These are phyloP conservation scores for Tenebrosternarchus preto DNA, from an alignment of 2,113 vertebrate genomes.

Conservation along the genomic window DNA sequence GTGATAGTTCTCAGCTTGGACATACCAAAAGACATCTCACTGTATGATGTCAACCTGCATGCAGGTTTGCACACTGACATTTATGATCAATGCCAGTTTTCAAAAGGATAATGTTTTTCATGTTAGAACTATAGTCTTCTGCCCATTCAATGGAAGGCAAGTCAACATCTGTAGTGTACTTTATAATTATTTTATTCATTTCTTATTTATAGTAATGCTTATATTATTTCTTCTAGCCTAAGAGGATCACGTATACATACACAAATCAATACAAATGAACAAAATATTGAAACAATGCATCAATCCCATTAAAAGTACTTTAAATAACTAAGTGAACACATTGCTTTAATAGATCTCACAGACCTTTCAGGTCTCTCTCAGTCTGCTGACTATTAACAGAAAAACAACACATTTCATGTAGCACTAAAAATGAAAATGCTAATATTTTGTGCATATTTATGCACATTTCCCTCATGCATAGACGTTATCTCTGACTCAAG, in stretches of 20 bases:
- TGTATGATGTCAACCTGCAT: conserved; percentile 49
- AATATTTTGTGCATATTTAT: conserved; percentile 22
- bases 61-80: conserved; percentile 44
- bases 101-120: conserved; percentile 52
- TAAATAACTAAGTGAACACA: conserved; percentile 13
- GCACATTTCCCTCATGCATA: conserved; percentile 10
- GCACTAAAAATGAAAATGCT: not conserved
- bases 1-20: conserved; percentile 51
- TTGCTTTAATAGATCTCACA: not conserved
- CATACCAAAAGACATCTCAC: conserved; percentile 45
- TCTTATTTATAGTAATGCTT: not conserved
- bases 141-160: conserved; percentile 27
- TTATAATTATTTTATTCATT: conserved; percentile 9
- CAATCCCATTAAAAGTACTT: not conserved
- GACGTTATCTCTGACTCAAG: conserved; percentile 30
- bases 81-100: conserved; percentile 52
- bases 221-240: too few species aligned
- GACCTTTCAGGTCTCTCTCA: conserved; percentile 1
- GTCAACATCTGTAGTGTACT: conserved; percentile 17
- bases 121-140: conserved; percentile 31
- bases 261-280: not conserved
- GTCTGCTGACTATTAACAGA: not conserved
- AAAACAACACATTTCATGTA: conserved; percentile 8
- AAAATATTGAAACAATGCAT: conserved; percentile 11
- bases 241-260: too few species aligned